Conservation (phyloP, 2,888 invertebrate genomes). For the Trachelus stipa region DNA sequence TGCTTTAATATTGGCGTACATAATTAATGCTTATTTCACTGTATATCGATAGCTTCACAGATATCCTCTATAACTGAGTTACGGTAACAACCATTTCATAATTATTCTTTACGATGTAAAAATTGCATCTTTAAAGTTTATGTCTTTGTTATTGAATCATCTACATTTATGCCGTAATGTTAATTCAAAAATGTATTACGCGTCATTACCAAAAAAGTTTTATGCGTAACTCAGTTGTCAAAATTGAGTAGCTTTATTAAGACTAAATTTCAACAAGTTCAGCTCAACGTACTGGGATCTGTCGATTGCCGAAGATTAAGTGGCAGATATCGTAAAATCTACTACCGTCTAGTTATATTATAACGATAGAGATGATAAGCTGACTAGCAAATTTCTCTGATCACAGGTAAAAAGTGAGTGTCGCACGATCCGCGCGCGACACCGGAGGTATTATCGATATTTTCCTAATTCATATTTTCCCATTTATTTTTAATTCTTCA, state of each 20-base stretch:
- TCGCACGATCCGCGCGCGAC: slow-evolving; percentile 22
- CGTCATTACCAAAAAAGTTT: background rate
- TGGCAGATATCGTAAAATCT: background rate
- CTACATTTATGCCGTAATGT: background rate
- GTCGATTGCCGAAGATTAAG: background rate
- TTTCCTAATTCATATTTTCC: background rate
- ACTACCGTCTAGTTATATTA: background rate
- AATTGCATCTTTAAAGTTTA: background rate
- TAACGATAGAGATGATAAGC: slow-evolving; percentile 32
- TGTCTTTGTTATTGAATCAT: background rate
- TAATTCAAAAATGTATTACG: too few relatives aligned
- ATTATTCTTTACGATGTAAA: background rate
- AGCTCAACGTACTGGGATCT: background rate
- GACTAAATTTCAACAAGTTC: background rate
- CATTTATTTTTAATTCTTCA: background rate
- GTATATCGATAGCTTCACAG: slow-evolving; percentile 4
- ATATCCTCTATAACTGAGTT: slow-evolving; percentile 7
- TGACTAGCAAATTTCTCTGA: slow-evolving; percentile 54
- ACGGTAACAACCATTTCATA: slow-evolving; percentile 3
- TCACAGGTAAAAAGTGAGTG: slow-evolving; percentile 49
- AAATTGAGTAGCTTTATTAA: background rate
- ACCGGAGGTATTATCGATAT: slow-evolving; percentile 36
- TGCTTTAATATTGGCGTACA: slow-evolving; percentile 9
- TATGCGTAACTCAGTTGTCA: background rate
- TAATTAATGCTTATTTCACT: slow-evolving; percentile 11